Percentiles rank a stretch among this genome's conserved stretches.
Conservation (phyloP, 2,797 vertebrate species). For the Spinus olivaceus region DNA sequence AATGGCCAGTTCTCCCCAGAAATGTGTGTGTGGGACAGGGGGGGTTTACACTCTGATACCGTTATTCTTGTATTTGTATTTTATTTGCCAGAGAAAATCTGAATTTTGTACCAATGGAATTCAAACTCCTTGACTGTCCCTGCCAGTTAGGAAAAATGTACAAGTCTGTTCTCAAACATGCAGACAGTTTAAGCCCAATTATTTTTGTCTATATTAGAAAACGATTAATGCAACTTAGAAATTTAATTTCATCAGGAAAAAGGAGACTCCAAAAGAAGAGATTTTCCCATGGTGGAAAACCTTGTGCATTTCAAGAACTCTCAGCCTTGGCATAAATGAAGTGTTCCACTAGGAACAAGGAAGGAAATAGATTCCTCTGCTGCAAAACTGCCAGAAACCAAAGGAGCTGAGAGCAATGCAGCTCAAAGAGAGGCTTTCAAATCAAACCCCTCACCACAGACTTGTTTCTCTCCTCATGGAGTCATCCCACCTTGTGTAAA, state of each 20-base stretch:
- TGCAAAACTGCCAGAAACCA: background rate
- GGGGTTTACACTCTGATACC: accelerated
- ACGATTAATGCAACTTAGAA: background rate
- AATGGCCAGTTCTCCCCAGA: background rate
- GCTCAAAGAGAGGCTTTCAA: background rate
- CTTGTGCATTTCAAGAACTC: background rate
- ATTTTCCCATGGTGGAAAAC: background rate
- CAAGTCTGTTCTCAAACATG: background rate
- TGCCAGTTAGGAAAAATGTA: background rate
- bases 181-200: background rate
- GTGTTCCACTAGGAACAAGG: background rate
- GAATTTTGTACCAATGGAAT: background rate
- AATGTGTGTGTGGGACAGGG: accelerated
- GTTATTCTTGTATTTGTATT: background rate
- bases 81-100: background rate
- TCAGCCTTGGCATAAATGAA: background rate
- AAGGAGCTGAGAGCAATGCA: background rate
- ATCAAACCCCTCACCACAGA: background rate
- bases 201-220: background rate
- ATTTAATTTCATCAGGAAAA: background rate
- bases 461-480: background rate
- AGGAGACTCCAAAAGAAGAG: background rate
- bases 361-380: background rate
- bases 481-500: background rate
- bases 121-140: background rate